These are phyloP conservation scores for Strigamia crassipes DNA, from an alignment of 2,888 invertebrate species.

Conservation along the genomic window DNA sequence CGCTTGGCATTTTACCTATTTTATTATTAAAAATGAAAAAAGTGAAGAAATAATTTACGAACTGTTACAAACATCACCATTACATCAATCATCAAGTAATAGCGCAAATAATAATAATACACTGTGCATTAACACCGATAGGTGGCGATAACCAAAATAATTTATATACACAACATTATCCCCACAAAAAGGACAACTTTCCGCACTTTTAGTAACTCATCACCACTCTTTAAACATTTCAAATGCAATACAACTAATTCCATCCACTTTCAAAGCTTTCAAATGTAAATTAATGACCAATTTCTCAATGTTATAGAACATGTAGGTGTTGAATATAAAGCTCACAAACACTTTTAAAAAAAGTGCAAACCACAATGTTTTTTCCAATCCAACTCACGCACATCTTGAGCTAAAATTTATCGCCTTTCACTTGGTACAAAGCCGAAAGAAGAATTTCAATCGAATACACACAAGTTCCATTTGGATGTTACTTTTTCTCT, in stretches of 20 bases:
- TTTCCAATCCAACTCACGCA: conserved; percentile 29
- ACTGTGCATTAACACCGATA: too few relatives aligned
- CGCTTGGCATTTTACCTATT: conserved; percentile 19
- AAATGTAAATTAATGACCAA: not conserved
- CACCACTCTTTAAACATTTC: too few relatives aligned
- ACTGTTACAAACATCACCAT: too few relatives aligned
- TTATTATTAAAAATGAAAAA: not conserved
- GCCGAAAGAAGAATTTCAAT: conserved; percentile 42
- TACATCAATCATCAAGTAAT: too few relatives aligned
- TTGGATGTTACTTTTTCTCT: conserved; percentile 9
- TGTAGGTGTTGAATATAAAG: not conserved
- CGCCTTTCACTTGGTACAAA: conserved; percentile 32
- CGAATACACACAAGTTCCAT: conserved; percentile 38
- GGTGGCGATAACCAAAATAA: too few relatives aligned
- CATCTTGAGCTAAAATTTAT: conserved; percentile 37
- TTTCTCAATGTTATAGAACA: not conserved
- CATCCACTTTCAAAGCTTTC: not conserved
- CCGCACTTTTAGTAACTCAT: too few relatives aligned
- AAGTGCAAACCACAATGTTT: conserved; percentile 24
- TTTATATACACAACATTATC: too few relatives aligned
- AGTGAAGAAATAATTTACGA: too few relatives aligned
- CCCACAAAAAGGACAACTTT: too few relatives aligned
- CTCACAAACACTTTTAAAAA: not conserved
- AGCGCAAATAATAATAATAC: too few relatives aligned
- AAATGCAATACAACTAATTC: not conserved